These are phyloP conservation scores for Pseudorasbora parva DNA, from an alignment of 2,113 vertebrate genomes.

Conservation along the genomic window DNA sequence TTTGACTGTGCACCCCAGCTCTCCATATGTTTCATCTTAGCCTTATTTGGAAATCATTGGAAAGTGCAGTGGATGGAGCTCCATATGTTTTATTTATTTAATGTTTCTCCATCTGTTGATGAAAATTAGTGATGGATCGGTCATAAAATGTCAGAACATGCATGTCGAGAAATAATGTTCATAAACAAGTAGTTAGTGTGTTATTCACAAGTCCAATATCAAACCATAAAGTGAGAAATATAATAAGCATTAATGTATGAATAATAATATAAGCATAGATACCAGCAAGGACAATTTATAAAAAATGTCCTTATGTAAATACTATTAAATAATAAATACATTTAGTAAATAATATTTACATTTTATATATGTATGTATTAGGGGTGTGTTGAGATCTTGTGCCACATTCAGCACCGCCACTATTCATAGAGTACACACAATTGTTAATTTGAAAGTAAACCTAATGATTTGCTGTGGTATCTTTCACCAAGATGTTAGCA, in stretches of 20 bases:
- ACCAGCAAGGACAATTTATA: not conserved
- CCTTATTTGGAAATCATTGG: conserved; percentile 58
- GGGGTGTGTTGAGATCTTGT: no score
- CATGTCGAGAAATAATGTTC: not conserved
- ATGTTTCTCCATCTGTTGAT: not conserved
- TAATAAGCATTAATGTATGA: not conserved
- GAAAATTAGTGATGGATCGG: conserved; percentile 11
- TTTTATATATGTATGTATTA: no score
- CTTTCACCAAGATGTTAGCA: no score
- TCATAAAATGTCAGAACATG: not conserved
- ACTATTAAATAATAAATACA: not conserved
- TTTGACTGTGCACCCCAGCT: conserved; percentile 19
- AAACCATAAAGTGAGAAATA: not conserved
- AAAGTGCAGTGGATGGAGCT: conserved; percentile 32
- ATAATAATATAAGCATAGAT: not conserved
- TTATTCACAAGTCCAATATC: not conserved
- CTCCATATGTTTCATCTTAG: conserved; percentile 60
- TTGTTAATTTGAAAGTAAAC: no score
- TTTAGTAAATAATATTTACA: no score
- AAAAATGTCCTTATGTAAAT: not conserved
- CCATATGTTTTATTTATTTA: conserved; percentile 33
- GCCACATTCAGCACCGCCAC: no score
- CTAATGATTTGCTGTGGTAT: no score
- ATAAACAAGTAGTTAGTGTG: not conserved
- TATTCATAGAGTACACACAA: no score